Evolutionary conservation across 2,797 vertebrate species (phyloP).

Genomic region (Mionectes olivaceus): DNA sequence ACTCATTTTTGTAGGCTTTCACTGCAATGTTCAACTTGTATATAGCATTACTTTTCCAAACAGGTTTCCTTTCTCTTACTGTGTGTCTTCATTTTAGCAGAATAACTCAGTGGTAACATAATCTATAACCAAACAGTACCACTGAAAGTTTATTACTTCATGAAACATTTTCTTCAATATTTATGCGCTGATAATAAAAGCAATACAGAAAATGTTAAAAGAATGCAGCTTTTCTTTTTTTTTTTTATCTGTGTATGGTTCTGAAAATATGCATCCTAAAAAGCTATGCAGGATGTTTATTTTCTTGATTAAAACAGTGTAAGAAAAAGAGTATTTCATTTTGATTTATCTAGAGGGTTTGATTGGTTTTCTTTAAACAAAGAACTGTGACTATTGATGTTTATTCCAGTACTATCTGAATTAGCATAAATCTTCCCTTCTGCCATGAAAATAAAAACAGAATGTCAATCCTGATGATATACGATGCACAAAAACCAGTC

Average conservation of each 20-base stretch:
- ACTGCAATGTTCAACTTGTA: not conserved
- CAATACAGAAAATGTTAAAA: not conserved
- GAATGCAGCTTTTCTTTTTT: not conserved
- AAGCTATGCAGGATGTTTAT: not conserved
- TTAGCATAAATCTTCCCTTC: not conserved
- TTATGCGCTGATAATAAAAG: not conserved
- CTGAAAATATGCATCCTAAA: not conserved
- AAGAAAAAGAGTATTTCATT: not conserved
- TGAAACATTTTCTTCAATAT: not conserved
- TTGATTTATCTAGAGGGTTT: not conserved
- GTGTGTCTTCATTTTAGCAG: not conserved
- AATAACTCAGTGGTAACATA: not conserved
- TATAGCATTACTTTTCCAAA: not conserved
- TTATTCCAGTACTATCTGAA: not conserved
- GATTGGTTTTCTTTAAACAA: not conserved
- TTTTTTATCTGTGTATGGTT: not conserved
- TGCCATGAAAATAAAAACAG: not conserved
- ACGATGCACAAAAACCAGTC: not conserved
- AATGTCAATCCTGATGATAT: not conserved
- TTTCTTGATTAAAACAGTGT: not conserved
- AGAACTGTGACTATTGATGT: not conserved
- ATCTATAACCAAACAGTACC: not conserved
- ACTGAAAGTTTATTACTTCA: not conserved
- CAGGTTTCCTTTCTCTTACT: not conserved
- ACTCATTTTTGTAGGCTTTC: not conserved